Conservation (phyloP, 2,113 vertebrate species). For the Myrmophylax atrothorax region DNA sequence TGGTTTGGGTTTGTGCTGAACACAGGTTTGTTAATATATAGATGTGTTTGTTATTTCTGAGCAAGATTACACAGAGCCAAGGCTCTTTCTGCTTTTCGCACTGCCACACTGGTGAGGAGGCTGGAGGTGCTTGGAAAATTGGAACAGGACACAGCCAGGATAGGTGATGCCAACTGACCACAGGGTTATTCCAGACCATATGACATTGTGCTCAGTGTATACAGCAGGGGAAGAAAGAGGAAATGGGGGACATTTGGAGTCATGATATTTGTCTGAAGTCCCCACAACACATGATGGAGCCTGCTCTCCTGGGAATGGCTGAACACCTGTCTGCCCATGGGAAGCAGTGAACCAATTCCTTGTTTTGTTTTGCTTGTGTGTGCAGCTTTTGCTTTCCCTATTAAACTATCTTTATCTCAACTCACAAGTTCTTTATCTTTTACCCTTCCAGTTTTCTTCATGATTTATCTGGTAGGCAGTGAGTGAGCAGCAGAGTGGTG, state of each 20-base stretch:
- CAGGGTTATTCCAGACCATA: rapidly evolving
- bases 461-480: neutral
- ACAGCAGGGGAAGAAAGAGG: neutral
- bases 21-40: rapidly evolving
- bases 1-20: neutral
- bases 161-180: neutral
- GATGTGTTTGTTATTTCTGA: neutral
- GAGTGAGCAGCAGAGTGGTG: neutral
- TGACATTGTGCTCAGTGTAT: rapidly evolving
- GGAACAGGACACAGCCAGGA: neutral
- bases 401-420: neutral
- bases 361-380: neutral
- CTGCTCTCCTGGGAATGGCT: neutral
- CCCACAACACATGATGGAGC: rapidly evolving
- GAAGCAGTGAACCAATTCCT: neutral
- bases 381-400: neutral
- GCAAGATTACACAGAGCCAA: neutral
- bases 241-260: neutral
- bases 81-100: rapidly evolving
- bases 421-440: neutral
- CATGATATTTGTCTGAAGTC: neutral
- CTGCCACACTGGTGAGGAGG: rapidly evolving
- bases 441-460: neutral
- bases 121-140: rapidly evolving
- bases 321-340: neutral